phyloP scores from a whole-genome alignment of 1,140 invertebrate genomes.

The Pissodes strobi region DNA sequence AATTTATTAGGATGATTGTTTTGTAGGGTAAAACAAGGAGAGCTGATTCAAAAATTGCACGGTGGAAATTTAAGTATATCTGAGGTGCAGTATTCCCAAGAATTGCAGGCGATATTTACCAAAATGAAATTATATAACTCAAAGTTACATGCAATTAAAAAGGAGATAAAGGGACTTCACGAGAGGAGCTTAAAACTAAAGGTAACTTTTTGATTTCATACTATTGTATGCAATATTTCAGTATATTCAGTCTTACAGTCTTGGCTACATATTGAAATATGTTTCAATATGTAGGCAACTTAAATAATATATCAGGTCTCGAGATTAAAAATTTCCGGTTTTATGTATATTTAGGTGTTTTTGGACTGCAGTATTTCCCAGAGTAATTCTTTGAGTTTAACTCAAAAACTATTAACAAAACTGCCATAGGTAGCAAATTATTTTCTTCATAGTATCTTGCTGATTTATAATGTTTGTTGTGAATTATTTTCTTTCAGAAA shows the following conservation, averaged over 20 bases:
- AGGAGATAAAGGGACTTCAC: constrained; percentile 13
- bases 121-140: constrained; percentile 18
- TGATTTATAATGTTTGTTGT: neutral
- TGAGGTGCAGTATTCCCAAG: constrained; percentile 16
- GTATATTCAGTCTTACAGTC: too few relatives aligned
- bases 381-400: neutral
- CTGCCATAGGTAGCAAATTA: neutral
- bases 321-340: too few relatives aligned
- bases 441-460: neutral
- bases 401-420: neutral
- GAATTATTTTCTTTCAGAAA: constrained; percentile 20
- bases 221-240: too few relatives aligned
- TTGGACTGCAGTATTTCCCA: too few relatives aligned
- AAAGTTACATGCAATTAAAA: constrained; percentile 15
- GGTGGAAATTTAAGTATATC: constrained; percentile 10
- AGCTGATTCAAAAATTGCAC: constrained; percentile 3
- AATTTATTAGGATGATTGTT: too few relatives aligned
- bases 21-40: constrained; percentile 10
- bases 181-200: constrained; percentile 15
- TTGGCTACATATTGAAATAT: too few relatives aligned
- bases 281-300: too few relatives aligned
- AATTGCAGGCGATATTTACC: constrained; percentile 12
- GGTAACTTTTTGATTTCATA: constrained; percentile 10
- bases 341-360: too few relatives aligned
- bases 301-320: too few relatives aligned